Evolutionary conservation across 2,797 vertebrate species (phyloP).

Genomic region (Tapirus indicus): DNA sequence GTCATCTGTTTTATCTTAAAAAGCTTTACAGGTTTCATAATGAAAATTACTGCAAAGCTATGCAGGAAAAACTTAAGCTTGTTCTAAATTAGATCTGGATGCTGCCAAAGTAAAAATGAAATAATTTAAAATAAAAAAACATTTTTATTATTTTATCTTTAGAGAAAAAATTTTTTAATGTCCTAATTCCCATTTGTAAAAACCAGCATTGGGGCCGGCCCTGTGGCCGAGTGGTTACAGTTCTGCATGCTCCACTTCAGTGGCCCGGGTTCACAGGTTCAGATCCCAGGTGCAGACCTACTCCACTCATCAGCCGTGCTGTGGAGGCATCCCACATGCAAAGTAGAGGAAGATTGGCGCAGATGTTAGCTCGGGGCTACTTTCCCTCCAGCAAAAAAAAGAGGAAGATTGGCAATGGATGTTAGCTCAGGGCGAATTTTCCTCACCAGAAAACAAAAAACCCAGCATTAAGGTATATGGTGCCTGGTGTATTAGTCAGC

Average conservation of each 20-base stretch:
- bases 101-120: slow-evolving; percentile 40
- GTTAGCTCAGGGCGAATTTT: too few relatives aligned
- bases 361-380: too few relatives aligned
- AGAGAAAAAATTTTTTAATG: slow-evolving; percentile 39
- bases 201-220: neutral
- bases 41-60: neutral
- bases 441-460: too few relatives aligned
- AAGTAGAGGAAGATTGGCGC: too few relatives aligned
- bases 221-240: too few relatives aligned
- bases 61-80: slow-evolving; percentile 6
- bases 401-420: too few relatives aligned
- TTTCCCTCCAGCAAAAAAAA: too few relatives aligned
- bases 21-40: neutral
- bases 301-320: too few relatives aligned
- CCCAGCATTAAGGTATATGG: neutral
- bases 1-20: slow-evolving; percentile 1
- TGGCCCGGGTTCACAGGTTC: too few relatives aligned
- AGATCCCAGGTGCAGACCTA: too few relatives aligned
- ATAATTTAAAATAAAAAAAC: neutral
- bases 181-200: slow-evolving; percentile 60
- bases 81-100: slow-evolving; percentile 41
- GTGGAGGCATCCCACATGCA: too few relatives aligned
- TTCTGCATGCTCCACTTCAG: too few relatives aligned
- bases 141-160: slow-evolving; percentile 40
- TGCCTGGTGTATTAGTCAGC: neutral